phyloP scores from a whole-genome alignment of 2,888 invertebrate species.

The Maniola hyperantus region DNA sequence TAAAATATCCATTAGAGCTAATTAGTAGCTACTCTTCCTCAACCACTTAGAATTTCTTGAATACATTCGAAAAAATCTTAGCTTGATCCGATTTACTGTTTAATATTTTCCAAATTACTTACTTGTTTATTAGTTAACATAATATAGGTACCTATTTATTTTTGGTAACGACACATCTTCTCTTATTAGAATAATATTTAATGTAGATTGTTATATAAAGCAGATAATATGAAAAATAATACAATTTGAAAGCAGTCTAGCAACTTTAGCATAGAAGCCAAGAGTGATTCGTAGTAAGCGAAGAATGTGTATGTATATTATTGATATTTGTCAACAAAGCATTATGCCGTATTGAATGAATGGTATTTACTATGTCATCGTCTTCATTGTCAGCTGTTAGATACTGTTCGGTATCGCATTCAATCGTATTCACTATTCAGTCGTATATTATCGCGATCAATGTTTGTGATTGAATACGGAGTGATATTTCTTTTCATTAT shows the following conservation, averaged over 20 bases:
- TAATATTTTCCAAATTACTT: not conserved
- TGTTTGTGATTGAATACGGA: constrained; percentile 19
- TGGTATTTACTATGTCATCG: constrained; percentile 47
- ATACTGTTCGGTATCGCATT: constrained; percentile 10
- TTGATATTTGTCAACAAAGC: constrained; percentile 67
- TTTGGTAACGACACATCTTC: not conserved
- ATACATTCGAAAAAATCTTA: not conserved
- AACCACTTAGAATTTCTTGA: not conserved
- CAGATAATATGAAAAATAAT: not conserved
- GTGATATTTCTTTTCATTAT: not conserved
- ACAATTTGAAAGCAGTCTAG: constrained; percentile 8
- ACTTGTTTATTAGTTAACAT: not conserved
- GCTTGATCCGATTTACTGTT: not conserved
- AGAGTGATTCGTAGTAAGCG: constrained; percentile 40
- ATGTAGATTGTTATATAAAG: not conserved
- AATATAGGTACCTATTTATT: no score
- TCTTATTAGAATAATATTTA: not conserved
- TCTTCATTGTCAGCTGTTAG: constrained; percentile 30
- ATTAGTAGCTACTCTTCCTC: not conserved
- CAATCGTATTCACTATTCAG: constrained; percentile 4
- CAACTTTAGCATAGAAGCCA: not conserved
- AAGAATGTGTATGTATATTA: constrained; percentile 59
- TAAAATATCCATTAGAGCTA: constrained; percentile 20
- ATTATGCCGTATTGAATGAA: constrained; percentile 54
- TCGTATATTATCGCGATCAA: constrained; percentile 18